Base-by-base conservation (phyloP, 1,140 invertebrate species). In the Lerema accius region DNA sequence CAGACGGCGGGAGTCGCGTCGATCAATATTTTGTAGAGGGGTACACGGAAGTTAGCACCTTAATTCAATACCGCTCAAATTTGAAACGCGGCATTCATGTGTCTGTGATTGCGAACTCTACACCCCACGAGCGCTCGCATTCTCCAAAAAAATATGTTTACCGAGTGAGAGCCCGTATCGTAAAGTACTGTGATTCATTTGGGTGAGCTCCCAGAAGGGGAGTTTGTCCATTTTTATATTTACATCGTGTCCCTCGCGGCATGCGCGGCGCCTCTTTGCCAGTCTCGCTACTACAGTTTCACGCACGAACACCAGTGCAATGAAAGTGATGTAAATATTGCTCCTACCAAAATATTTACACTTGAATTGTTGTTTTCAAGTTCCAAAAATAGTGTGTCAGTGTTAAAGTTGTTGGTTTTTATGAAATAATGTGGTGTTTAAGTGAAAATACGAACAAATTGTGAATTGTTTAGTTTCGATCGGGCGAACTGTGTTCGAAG, bases 181-280 rank as follows among this genome's bases (percentile, higher is more conserved):
- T 82, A 67, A 67, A 77, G 80, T 74, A 80, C 77, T 65, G 83
- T 88, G 88, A 90, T 89, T 89, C 84, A 90, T 86, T 74, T 72
- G 83, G 78, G 84, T 84, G 82, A 86, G 80, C 83, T 84, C 81
- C 74, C 78, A 81, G 84, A 90, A 90, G 87, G 87, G 87, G 87
- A 90, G 86, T 89, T 86, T 84, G 77, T 86, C 76, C 86, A 89
- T 90, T 90, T 90, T 90, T 90, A 90, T 90, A 90, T 90, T 88
- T 90, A 85, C 87, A 85, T 65, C 84, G 82, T 78, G 77, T 84
- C 83, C 85, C 86, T 86, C 81, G 84, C 85, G 87, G 84, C 82
- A 88, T 90, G 84, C 86, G 86, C 86, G 89, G 76, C 86, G 85
- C 81, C 78, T 82, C 80, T 80, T 74, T 73, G 85, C 76, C 86